A percentile compares a stretch with the other conserved stretches of the same genome.
These are phyloP conservation scores for Lingula anatina DNA, from an alignment of 2,888 invertebrate species.

Conservation along the genomic window DNA sequence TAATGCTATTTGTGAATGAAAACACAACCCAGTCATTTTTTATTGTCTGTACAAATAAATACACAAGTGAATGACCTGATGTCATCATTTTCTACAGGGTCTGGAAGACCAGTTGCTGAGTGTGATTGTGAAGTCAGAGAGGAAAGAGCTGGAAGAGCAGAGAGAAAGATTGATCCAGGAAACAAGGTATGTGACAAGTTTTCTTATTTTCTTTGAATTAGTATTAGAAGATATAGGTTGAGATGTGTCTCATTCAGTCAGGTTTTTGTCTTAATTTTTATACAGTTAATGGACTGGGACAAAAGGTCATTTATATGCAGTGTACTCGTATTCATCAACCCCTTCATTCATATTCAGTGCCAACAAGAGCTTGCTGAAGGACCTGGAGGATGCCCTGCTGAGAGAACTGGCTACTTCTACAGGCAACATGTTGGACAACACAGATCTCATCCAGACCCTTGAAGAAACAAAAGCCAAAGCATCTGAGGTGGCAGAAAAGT, in stretches of 20 bases:
- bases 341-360: constrained; percentile 57
- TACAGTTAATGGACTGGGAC: too few relatives aligned
- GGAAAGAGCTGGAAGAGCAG: constrained; percentile 82
- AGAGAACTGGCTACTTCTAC: constrained; percentile 78
- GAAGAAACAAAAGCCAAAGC: constrained; percentile 88
- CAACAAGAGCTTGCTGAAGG: constrained; percentile 76
- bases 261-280: too few relatives aligned
- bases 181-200: constrained; percentile 60
- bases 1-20: too few relatives aligned
- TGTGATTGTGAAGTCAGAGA: constrained; percentile 81
- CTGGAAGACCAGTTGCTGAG: constrained; percentile 85
- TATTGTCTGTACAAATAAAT: too few relatives aligned
- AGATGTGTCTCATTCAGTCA: too few relatives aligned
- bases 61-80: background rate
- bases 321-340: too few relatives aligned
- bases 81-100: constrained; percentile 57
- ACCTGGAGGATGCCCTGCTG: constrained; percentile 79
- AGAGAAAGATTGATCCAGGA: constrained; percentile 76
- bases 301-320: too few relatives aligned
- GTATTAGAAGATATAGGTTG: too few relatives aligned
- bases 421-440: constrained; percentile 90
- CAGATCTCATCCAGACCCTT: constrained; percentile 75
- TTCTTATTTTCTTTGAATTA: too few relatives aligned
- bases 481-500: constrained; percentile 71
- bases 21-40: too few relatives aligned